phyloP scores from a whole-genome alignment of 2,888 invertebrate genomes.

The Netelia inedita region DNA sequence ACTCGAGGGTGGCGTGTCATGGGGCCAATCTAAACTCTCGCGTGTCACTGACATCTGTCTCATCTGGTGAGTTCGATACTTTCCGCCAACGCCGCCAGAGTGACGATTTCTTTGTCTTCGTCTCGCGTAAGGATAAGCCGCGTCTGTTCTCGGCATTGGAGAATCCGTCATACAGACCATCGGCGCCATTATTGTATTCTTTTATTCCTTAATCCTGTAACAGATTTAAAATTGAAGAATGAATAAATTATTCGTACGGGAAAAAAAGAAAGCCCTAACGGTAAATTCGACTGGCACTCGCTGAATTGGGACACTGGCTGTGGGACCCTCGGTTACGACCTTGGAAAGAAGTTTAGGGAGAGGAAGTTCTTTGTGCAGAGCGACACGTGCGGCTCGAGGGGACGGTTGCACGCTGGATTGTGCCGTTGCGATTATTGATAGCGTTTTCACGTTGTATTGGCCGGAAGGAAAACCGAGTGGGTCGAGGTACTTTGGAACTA shows the following conservation, averaged over 20 bases:
- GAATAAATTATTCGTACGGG: no score
- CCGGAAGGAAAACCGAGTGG: no score
- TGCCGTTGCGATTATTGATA: neutral
- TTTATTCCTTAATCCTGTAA: neutral
- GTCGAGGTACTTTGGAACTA: neutral
- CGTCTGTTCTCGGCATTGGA: slow-evolving; percentile 70
- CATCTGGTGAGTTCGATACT: slow-evolving; percentile 72
- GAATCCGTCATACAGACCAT: slow-evolving; percentile 78
- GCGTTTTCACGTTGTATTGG: no score
- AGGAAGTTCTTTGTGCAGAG: slow-evolving; percentile 33
- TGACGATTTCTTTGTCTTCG: slow-evolving; percentile 69
- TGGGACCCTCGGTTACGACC: no score
- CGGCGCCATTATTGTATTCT: slow-evolving; percentile 76
- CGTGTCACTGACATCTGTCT: slow-evolving; percentile 58
- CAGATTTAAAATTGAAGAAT: neutral
- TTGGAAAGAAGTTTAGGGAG: no score
- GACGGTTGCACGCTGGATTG: slow-evolving; percentile 41
- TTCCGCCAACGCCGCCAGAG: slow-evolving; percentile 64
- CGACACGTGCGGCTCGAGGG: slow-evolving; percentile 55
- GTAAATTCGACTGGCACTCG: no score
- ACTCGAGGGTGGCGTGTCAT: slow-evolving; percentile 44
- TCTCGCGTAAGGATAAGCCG: slow-evolving; percentile 70
- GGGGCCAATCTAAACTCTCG: slow-evolving; percentile 41
- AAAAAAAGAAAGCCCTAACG: no score
- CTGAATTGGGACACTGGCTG: no score